phyloP scores from a whole-genome alignment of 2,888 invertebrate species.

The Scaptomyza cyrtandrae region DNA sequence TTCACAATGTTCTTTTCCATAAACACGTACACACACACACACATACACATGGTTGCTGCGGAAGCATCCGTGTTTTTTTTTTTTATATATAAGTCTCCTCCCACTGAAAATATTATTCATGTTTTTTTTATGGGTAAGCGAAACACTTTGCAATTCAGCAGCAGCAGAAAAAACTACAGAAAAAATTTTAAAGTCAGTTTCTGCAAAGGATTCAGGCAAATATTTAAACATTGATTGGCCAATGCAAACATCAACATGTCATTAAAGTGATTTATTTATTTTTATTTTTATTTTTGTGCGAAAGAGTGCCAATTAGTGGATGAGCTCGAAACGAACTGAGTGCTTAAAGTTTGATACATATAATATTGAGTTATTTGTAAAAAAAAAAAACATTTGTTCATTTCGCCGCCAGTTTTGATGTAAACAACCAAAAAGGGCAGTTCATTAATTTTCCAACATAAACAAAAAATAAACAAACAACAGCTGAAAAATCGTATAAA shows the following conservation, averaged over 20 bases:
- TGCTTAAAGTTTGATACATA: constrained; percentile 1
- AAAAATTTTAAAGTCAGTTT: constrained; percentile 31
- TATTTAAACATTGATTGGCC: constrained; percentile 44
- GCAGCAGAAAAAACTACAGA: constrained; percentile 8
- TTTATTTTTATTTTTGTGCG: neutral
- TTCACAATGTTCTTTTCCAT: constrained; percentile 16
- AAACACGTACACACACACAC: constrained; percentile 2
- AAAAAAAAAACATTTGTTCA: constrained; percentile 22
- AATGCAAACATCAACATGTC: constrained; percentile 39
- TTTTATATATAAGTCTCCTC: constrained; percentile 23
- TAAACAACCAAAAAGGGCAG: constrained; percentile 40
- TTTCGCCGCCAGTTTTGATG: constrained; percentile 5
- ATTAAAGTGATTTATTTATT: constrained; percentile 21
- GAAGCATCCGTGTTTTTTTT: constrained; percentile 37
- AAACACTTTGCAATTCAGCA: constrained; percentile 49
- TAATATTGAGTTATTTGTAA: constrained; percentile 16
- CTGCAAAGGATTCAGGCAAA: constrained; percentile 9
- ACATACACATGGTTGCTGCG: constrained; percentile 13
- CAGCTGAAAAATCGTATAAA: constrained; percentile 29
- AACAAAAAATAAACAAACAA: constrained; percentile 30
- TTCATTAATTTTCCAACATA: constrained; percentile 25
- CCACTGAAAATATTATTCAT: neutral
- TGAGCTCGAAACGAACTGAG: neutral
- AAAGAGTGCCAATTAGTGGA: constrained; percentile 1
- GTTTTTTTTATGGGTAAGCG: constrained; percentile 50